Evolutionary conservation across 1,140 invertebrate genomes (phyloP), one percentile per base, ranked within the genome.

Genomic region (Dysdera silvatica): DNA sequence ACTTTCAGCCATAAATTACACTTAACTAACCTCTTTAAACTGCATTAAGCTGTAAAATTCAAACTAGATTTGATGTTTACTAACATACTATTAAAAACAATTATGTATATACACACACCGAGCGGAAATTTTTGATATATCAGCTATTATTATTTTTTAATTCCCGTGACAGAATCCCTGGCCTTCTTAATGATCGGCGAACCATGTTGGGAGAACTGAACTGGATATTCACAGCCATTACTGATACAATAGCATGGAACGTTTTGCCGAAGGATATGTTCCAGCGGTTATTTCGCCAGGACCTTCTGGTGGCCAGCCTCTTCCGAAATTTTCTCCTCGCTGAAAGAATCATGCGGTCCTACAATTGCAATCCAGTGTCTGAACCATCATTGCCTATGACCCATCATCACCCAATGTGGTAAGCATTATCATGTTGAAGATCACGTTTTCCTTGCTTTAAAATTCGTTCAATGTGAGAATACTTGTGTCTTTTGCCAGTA

Each of bases 201-300:
- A 98, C 96, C 28, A 95, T 98, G 88, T 82, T 98, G 61, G 96
- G 96, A 55, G 95, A 99, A 80, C 80, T 99, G 41, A 99, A 99
- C 80, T 99, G 96, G 96, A 97, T 99, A 73, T 99, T 99, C 78
- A 99, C 96, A 33, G 96, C 96, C 7, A 98, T 99, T 56, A 99
- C 96, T 3, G 96, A 99, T 76, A 99, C 96, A n/a, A 98, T 99
- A 73, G 96, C 96, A 0, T 99, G 95, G 95, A 97, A 97, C 74
- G 90, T 87, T 41, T 80, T 99, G 62, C 90, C 93, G 16, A 81
- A 84, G 80, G 93, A 96, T 71, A 80, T 95, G 65, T 99, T 99
- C 78, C 95, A 98, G 79, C 91, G 88, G 74, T 78, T 99, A 58
- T 99, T 99, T 77, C 82, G 97, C 7, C 93, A 96, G 78, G 97